Percentiles rank a stretch among this genome's conserved stretches.
Conservation (phyloP, 2,113 vertebrate genomes). For the Dissostichus mawsoni region DNA sequence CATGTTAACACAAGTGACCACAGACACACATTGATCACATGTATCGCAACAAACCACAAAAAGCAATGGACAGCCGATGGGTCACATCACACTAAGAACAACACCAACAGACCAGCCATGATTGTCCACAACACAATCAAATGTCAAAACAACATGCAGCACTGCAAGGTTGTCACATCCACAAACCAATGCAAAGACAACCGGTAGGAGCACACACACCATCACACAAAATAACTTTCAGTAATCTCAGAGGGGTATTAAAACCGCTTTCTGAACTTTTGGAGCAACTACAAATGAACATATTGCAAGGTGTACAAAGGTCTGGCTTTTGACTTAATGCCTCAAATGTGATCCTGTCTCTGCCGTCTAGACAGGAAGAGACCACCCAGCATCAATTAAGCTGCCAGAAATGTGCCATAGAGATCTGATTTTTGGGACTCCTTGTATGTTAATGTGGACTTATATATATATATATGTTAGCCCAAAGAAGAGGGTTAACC, state of each 20-base stretch:
- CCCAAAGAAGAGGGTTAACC: neutral
- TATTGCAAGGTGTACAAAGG: conserved; percentile 12
- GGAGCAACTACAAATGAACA: neutral
- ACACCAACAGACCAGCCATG: conserved; percentile 16
- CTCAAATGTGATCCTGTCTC: conserved; percentile 36
- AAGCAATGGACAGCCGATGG: conserved; percentile 1
- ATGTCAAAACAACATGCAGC: conserved; percentile 46
- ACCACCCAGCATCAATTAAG: conserved; percentile 22
- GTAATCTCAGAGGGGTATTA: neutral
- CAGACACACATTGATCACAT: conserved; percentile 2
- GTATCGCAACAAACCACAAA: conserved; percentile 35
- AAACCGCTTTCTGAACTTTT: conserved; percentile 5
- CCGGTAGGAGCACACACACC: conserved; percentile 14
- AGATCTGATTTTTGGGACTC: conserved; percentile 2
- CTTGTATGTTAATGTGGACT: conserved; percentile 9
- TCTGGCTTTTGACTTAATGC: conserved; percentile 45
- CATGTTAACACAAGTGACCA: conserved; percentile 4
- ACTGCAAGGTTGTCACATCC: conserved; percentile 26
- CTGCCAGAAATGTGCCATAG: conserved; percentile 15
- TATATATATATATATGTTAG: conserved; percentile 2
- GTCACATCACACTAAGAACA: conserved; percentile 23
- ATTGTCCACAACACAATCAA: conserved; percentile 21
- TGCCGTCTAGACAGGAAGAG: conserved; percentile 50
- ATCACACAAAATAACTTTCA: neutral
- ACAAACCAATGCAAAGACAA: conserved; percentile 26